Evolutionary conservation across 37 sponge, comb jelly and placozoan genomes (phyloP).

Genomic region (Haliclona indistincta): DNA sequence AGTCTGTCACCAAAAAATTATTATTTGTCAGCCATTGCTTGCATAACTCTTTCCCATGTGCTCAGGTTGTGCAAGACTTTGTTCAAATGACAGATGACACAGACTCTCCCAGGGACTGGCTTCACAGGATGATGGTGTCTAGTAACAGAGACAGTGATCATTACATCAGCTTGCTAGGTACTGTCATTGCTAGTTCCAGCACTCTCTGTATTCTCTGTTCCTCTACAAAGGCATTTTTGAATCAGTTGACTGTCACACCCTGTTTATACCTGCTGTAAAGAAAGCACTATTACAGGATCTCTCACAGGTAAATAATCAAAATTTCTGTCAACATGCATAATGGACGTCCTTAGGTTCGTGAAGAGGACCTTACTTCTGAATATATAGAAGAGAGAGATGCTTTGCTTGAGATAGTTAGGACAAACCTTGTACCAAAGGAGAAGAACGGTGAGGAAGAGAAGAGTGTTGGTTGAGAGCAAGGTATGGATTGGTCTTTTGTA

Average conservation of each 20-base stretch:
- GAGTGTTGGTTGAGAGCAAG: neutral
- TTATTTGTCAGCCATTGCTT: no score
- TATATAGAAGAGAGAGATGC: conserved; percentile 84
- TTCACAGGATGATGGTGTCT: conserved; percentile 74
- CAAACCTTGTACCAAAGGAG: conserved; percentile 71
- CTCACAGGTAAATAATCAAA: conserved; percentile 36
- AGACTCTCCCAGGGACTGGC: conserved; percentile 83
- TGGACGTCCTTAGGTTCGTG: conserved; percentile 37
- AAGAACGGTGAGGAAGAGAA: conserved; percentile 67
- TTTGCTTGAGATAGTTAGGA: conserved; percentile 42
- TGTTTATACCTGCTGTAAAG: conserved; percentile 83
- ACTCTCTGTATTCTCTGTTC: neutral
- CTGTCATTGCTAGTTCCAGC: neutral
- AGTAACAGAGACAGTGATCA: conserved; percentile 72
- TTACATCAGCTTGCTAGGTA: conserved; percentile 81
- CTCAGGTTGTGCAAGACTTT: conserved; percentile 92
- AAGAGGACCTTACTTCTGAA: conserved; percentile 82
- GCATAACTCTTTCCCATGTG: no score
- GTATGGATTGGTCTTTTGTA: neutral
- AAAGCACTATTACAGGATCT: conserved; percentile 80
- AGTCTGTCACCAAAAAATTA: neutral
- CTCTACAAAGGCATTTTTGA: conserved; percentile 77
- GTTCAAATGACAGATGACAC: conserved; percentile 62
- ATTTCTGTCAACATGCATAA: neutral
- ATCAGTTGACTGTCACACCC: conserved; percentile 79